Evolutionary conservation across 2,888 invertebrate species (phyloP), one percentile per base, ranked within the genome.

Genomic region (Elegia similella): DNA sequence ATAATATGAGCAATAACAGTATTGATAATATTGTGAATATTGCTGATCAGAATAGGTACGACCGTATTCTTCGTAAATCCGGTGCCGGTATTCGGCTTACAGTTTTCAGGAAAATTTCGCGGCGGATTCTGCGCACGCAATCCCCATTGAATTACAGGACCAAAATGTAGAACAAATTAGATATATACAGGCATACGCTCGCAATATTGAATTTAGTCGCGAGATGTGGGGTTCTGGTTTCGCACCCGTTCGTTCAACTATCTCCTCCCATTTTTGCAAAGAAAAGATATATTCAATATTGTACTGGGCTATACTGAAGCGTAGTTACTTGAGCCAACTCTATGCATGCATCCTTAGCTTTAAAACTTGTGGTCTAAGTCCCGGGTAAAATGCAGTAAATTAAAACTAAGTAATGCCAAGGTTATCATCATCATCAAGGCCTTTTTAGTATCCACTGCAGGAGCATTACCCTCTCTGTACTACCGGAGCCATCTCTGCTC

Each of bases 191-290:
- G 12, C 12, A 53, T 55, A 34, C 32, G 29, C 32, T 32, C 44
- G 34, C 34, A 8, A 44, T 55, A 55, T 55, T 55, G 15, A 55
- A 55, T 55, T 55, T 46, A 30, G 13, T 15, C 43, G 44, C 54
- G 54, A 12, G 32, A 32, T 7, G 44, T 43, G 30, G 54, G 13
- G 32, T 1, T 7, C 38, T 12, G 38, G 38, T 38, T n/a, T 12
- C n/a, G 38, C 38, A 38, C 38, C n/a, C 38, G 38, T 38, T 38
- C 12, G 38, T 38, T n/a, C 2, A n/a, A 2, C 10, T 38, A 0
- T 38, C n/a, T 38, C 38, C 10, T 5, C 38, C 38, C 38, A 12
- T n/a, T 38, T n/a, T n/a, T n/a, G n/a, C n/a, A n/a, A n/a, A n/a
- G n/a, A n/a, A n/a, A n/a, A n/a, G n/a, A n/a, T n/a, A n/a, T n/a